phyloP scores from a whole-genome alignment of 2,797 vertebrate genomes.

The Aulostomus chinensis region DNA sequence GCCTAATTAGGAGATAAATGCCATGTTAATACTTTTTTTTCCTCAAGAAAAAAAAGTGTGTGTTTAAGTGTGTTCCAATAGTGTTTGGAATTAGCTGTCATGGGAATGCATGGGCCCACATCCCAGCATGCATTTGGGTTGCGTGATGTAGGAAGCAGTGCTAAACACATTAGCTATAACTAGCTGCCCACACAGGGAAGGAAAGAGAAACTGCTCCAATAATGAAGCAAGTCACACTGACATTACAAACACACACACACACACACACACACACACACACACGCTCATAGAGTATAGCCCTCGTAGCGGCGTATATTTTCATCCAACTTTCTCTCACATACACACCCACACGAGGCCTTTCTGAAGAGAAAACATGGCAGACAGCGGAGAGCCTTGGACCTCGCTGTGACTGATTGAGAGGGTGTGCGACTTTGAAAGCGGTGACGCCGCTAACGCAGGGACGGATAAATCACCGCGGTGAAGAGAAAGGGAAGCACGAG shows the following conservation, averaged over 20 bases:
- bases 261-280: constrained; percentile 9
- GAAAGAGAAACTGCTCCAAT: constrained; percentile 21
- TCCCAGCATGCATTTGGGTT: constrained; percentile 60
- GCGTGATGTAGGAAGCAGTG: constrained; percentile 31
- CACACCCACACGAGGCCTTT: constrained; percentile 22
- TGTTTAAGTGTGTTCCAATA: neutral
- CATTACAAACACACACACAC: neutral
- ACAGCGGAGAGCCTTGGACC: constrained; percentile 50
- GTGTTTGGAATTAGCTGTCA: constrained; percentile 25
- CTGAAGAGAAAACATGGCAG: constrained; percentile 40
- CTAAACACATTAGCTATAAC: constrained; percentile 60
- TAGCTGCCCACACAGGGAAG: constrained; percentile 30
- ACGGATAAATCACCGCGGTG: constrained; percentile 60
- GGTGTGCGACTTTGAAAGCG: constrained; percentile 48
- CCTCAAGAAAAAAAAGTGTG: neutral
- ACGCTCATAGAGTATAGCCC: constrained; percentile 1
- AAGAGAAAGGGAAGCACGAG: constrained; percentile 37
- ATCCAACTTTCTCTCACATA: constrained; percentile 9
- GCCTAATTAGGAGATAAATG: constrained; percentile 48
- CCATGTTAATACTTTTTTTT: neutral
- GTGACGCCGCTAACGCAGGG: constrained; percentile 46
- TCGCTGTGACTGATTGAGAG: constrained; percentile 56
- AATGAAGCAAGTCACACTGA: constrained; percentile 19
- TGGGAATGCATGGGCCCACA: constrained; percentile 4
- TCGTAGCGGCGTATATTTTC: neutral